phyloP scores from a whole-genome alignment of 2,113 vertebrate genomes.

The Lophura nycthemera region DNA sequence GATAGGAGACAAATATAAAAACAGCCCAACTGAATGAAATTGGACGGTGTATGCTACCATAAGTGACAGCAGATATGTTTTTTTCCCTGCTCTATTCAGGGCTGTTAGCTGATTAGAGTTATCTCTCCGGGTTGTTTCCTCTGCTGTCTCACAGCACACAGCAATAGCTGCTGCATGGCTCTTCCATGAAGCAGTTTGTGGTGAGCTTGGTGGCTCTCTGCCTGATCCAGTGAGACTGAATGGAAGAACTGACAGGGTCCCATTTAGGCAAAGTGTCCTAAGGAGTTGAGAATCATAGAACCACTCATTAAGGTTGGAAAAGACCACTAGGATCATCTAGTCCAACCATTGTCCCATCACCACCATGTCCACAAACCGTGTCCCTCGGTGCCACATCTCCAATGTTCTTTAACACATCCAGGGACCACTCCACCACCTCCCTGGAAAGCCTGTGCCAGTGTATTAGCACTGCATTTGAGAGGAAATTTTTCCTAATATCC shows the following conservation, averaged over 20 bases:
- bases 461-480: too few relatives aligned
- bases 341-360: too few relatives aligned
- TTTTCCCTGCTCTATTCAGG: not conserved
- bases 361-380: too few relatives aligned
- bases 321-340: too few relatives aligned
- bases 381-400: too few relatives aligned
- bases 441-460: too few relatives aligned
- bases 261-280: not conserved
- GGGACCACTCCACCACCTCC: too few relatives aligned
- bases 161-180: not conserved
- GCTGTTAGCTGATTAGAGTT: not conserved
- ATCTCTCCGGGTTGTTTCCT: not conserved
- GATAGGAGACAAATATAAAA: not conserved
- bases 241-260: not conserved
- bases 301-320: too few relatives aligned
- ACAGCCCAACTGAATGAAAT: not conserved
- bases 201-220: not conserved
- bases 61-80: not conserved
- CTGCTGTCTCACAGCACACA: accelerated
- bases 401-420: too few relatives aligned
- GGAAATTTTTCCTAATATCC: too few relatives aligned
- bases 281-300: not conserved
- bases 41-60: not conserved
- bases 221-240: not conserved
- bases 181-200: accelerated